phyloP scores from a whole-genome alignment of 1,140 invertebrate species.

The Drosophila auraria region DNA sequence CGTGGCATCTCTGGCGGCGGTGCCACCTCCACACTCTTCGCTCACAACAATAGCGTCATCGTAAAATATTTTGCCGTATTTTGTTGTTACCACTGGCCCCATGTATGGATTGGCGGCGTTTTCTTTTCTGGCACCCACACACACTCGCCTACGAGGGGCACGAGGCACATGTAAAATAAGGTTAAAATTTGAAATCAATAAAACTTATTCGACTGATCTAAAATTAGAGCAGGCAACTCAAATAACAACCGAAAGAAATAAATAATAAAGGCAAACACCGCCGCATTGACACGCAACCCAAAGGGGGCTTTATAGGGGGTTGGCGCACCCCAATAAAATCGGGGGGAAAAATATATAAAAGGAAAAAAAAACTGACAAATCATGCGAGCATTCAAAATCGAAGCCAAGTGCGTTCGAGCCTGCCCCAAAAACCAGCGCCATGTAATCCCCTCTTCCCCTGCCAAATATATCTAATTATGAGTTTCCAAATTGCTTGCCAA shows the following conservation, averaged over 20 bases:
- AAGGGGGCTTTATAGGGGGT: neutral
- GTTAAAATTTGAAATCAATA: conserved; percentile 84
- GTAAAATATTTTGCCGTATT: conserved; percentile 77
- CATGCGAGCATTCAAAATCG: conserved; percentile 53
- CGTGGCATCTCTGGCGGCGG: conserved; percentile 22
- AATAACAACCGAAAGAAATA: conserved; percentile 51
- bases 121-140: conserved; percentile 37
- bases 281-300: conserved; percentile 54
- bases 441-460: no score
- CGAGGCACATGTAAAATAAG: conserved; percentile 70
- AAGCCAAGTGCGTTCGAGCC: conserved; percentile 27
- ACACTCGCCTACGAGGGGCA: conserved; percentile 8
- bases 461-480: conserved; percentile 34
- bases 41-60: conserved; percentile 78
- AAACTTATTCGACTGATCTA: conserved; percentile 80
- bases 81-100: conserved; percentile 65
- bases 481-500: conserved; percentile 55
- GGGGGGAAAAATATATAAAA: neutral
- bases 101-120: conserved; percentile 53
- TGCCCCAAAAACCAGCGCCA: conserved; percentile 11
- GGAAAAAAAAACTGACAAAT: conserved; percentile 58
- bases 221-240: conserved; percentile 68
- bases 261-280: conserved; percentile 54
- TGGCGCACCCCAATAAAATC: neutral
- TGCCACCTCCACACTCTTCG: conserved; percentile 13